Base-by-base conservation (phyloP, 2,888 invertebrate species). In the Morinoia aosen region DNA sequence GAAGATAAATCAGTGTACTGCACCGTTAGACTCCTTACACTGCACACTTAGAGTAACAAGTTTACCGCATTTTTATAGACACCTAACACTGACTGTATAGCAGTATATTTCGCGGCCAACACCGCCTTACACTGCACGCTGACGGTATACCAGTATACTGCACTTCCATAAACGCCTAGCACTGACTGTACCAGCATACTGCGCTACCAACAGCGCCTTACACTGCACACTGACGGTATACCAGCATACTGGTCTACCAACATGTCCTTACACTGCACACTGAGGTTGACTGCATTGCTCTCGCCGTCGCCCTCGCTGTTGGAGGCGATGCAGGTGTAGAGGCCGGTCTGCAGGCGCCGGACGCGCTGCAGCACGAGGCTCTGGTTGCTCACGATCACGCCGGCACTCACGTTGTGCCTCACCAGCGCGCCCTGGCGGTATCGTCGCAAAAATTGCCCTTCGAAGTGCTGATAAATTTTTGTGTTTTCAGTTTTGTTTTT, bases 221-320 rank as follows among this genome's bases (percentile, higher is more conserved):
- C 48, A 48, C 48, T 48, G 48, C 48, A 90, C 90, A 40, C 40
- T 40, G 40, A 90, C 3, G 19, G 10, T 90, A 40, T 14, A 90
- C 90, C 1, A 48, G 48, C 5, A 48, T 48, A 48, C 48, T 48
- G 48, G 3, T 48, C 12, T 88, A 33, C 88, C 39, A 88, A 12
- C 19, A 33, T 1, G 0, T 3, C 98, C 99, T 98, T 98, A 99
- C 99, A 99, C 98, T 99, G 98, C 97, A 99, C 98, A 97, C 98
- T 98, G 95, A 99, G 98, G 97, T 98, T 98, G 90, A 99, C 98
- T 94, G 98, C 98, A 97, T 98, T 98, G 97, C 99, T 99, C 97
- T 98, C 98, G 19, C 99, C 99, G 97, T 99, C 99, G 0, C 99
- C 99, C 97, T 99, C 99, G 33, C 99, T 98, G 97, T 99, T 99